Base-by-base conservation (phyloP, 2,797 vertebrate species). In the Acipenser ruthenus region DNA sequence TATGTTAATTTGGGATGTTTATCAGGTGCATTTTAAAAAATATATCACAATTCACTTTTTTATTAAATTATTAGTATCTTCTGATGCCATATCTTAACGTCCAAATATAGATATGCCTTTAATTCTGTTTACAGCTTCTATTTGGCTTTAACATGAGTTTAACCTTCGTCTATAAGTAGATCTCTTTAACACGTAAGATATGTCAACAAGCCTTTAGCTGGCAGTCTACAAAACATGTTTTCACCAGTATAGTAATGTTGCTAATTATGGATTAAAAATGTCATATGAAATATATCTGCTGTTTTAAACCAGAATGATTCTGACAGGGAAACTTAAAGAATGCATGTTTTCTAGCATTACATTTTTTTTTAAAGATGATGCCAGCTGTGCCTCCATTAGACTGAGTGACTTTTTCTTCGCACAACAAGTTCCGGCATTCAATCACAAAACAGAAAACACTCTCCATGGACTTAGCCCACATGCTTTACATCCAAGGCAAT, bases 401-500 rank as follows among this genome's bases (percentile, higher is more conserved):
- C 70, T 72, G 75, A 76, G 73, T 71, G 70, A 73, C 71, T 83
- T 68, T 72, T 70, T 73, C 23, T 37, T 37, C 23, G 4, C 23
- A 37, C 68, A 81, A 73, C 74, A 74, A 85, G 77, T 70, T 81
- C 77, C 73, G 81, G 82, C 70, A 71, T 85, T 90, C 86, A 86
- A 82, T 90, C 85, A 88, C 72, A 77, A 84, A 82, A 84, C 76
- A 86, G 83, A 85, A 79, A 75, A 75, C 73, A 86, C 78, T 88
- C 84, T 89, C 88, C 69, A 71, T 49, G 79, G 83, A 81, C 77
- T 82, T 79, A 82, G 79, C 67, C 86, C 86, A 87, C 87, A 88
- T 86, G 87, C 78, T 83, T 82, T 74, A 81, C 83, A 87, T 81
- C 74, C 77, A 82, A 73, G 76, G 75, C 86, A 93, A 89, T 88